Conservation (phyloP, 2,113 vertebrate species). For the Eleginops maclovinus region DNA sequence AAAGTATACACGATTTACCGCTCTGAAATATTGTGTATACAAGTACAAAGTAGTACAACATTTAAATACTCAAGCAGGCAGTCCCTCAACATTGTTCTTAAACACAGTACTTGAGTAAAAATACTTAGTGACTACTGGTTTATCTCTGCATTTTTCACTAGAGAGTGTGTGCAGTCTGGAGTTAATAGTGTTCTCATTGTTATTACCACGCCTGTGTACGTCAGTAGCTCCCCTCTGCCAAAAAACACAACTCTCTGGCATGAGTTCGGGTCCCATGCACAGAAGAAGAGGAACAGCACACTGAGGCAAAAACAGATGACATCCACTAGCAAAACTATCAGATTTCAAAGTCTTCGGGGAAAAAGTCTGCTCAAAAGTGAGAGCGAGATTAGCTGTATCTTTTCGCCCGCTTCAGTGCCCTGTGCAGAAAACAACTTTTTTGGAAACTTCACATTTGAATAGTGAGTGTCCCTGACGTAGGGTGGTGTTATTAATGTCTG, state of each 20-base stretch:
- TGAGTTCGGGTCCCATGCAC: conserved; percentile 60
- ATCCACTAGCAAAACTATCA: conserved; percentile 32
- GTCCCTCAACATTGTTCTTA: too few species aligned
- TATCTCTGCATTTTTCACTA: neutral
- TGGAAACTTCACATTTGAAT: conserved; percentile 30
- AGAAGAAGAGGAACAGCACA: conserved; percentile 48
- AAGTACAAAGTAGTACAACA: too few species aligned
- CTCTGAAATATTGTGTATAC: too few species aligned
- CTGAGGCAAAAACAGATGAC: conserved; percentile 70
- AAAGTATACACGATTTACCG: too few species aligned
- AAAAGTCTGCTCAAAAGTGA: neutral
- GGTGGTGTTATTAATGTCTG: conserved; percentile 64
- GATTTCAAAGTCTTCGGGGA: conserved; percentile 20
- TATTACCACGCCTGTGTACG: conserved; percentile 86
- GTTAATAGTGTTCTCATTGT: conserved; percentile 80
- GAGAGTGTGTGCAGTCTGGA: conserved; percentile 66
- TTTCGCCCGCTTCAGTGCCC: neutral
- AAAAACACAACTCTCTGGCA: conserved; percentile 79
- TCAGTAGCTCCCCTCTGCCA: conserved; percentile 74
- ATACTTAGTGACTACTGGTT: neutral
- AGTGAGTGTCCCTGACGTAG: conserved; percentile 59
- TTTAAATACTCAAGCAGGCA: too few species aligned
- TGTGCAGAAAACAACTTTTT: neutral
- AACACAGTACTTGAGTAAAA: too few species aligned
- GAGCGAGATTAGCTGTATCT: conserved; percentile 9